Evolutionary conservation across 2,797 vertebrate genomes (phyloP).

Genomic region (Esox lucius): DNA sequence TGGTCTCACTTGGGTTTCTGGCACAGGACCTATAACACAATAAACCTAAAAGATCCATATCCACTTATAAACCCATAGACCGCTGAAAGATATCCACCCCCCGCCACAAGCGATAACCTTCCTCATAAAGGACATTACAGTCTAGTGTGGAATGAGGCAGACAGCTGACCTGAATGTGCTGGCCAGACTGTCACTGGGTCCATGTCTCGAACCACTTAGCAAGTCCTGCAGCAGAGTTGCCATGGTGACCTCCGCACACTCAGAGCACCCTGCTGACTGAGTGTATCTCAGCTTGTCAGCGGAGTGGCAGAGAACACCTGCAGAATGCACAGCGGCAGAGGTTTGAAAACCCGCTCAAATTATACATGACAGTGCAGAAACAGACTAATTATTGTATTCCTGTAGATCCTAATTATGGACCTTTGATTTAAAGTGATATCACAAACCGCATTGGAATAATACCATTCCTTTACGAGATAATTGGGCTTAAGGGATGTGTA

Average conservation of each 20-base stretch:
- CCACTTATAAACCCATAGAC: neutral
- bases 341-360: neutral
- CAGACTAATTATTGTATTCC: neutral
- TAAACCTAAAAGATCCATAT: neutral
- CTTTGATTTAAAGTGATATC: neutral
- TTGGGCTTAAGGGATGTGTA: neutral
- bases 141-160: neutral
- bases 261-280: slow-evolving; percentile 63
- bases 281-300: slow-evolving; percentile 47
- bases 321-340: neutral
- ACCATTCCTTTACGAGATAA: neutral
- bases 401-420: no score
- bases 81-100: neutral
- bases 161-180: slow-evolving; percentile 77
- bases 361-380: neutral
- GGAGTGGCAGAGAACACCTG: slow-evolving; percentile 73
- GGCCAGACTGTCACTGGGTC: slow-evolving; percentile 77
- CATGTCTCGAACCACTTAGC: slow-evolving; percentile 66
- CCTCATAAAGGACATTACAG: neutral
- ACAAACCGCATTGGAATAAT: neutral
- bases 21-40: slow-evolving; percentile 74
- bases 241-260: slow-evolving; percentile 67
- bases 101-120: neutral
- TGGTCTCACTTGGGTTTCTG: slow-evolving; percentile 79
- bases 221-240: slow-evolving; percentile 76